Evolutionary conservation across 2,888 invertebrate genomes (phyloP).

Genomic region (Axea sp.): DNA sequence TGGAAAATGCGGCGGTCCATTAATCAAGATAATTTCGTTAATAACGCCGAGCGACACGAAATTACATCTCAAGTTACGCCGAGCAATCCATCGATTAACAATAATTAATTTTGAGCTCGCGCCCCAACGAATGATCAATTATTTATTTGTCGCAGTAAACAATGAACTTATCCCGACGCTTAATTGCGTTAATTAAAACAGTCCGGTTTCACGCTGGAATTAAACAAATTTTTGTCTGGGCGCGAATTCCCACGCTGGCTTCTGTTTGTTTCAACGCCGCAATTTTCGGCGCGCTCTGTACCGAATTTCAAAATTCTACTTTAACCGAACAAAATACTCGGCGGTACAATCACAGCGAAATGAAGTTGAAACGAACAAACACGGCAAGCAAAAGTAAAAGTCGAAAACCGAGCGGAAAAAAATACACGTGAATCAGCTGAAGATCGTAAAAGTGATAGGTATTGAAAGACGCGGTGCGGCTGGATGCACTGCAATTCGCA

Average conservation of each 20-base stretch:
- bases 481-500: slow-evolving; percentile 32
- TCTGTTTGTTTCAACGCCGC: slow-evolving; percentile 16
- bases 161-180: background rate
- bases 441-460: slow-evolving; percentile 49
- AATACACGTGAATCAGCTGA: slow-evolving; percentile 17
- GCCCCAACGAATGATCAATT: slow-evolving; percentile 15
- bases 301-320: slow-evolving; percentile 15
- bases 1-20: background rate
- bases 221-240: background rate
- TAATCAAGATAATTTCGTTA: slow-evolving; percentile 9
- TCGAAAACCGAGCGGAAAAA: slow-evolving; percentile 12
- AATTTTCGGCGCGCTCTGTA: slow-evolving; percentile 14
- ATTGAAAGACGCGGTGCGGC: slow-evolving; percentile 39
- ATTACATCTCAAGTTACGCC: background rate
- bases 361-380: slow-evolving; percentile 16
- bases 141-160: slow-evolving; percentile 1
- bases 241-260: background rate
- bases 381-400: slow-evolving; percentile 16
- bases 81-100: slow-evolving; percentile 9
- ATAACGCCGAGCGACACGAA: background rate
- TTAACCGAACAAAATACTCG: slow-evolving; percentile 26
- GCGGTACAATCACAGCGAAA: slow-evolving; percentile 18
- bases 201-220: background rate
- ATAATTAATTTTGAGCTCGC: no score
- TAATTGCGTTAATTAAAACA: slow-evolving; percentile 34